Base-by-base conservation (phyloP, 2,888 invertebrate genomes). In the Macaria liturata region DNA sequence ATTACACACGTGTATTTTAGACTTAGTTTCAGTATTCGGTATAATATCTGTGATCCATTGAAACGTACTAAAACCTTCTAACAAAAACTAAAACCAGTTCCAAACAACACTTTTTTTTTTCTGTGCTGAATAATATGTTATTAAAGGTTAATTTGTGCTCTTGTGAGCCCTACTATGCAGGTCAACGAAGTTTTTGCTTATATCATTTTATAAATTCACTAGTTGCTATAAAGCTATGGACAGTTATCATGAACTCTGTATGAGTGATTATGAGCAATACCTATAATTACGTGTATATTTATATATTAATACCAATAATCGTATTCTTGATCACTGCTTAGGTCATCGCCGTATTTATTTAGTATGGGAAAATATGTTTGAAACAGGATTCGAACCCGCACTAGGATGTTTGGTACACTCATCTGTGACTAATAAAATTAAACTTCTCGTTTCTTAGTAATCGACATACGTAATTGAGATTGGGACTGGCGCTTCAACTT, bases 341-440 rank as follows among this genome's bases (percentile, higher is more conserved):
- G 75, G 74, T 83, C 83, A 83, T 77, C 80, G 70, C 66, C 65
- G 66, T 68, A 69, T 65, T 65, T 62, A 67, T 65, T 67, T 70
- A 71, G 71, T 72, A 78, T 82, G 81, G 81, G 78, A 78, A 80
- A 71, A 60, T 52, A 55, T 68, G 66, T 62, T 66, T 51, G 66
- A 68, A 79, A 77, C 78, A 79, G 79, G 82, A 80, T 80, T 76
- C 57, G 61, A 69, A 59, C 45, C 64, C 59, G 51, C 51, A 66
- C 75, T 79, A 81, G 80, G 79, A 79, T 72, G 77, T 71, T 70
- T 6, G 34, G 3, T 37, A 6, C 75, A 76, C 74, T 83, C 80
- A 84, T 79, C 72, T 63, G 69, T 81, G 78, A 78, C 71, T 80
- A 78, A 78, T 72, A 69, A 43, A 67, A 50, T 65, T 62, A 56